Percentiles rank a stretch among this genome's conserved stretches.
Evolutionary conservation across 2,797 vertebrate species (phyloP).

Genomic region (Galagoides demidoff): DNA sequence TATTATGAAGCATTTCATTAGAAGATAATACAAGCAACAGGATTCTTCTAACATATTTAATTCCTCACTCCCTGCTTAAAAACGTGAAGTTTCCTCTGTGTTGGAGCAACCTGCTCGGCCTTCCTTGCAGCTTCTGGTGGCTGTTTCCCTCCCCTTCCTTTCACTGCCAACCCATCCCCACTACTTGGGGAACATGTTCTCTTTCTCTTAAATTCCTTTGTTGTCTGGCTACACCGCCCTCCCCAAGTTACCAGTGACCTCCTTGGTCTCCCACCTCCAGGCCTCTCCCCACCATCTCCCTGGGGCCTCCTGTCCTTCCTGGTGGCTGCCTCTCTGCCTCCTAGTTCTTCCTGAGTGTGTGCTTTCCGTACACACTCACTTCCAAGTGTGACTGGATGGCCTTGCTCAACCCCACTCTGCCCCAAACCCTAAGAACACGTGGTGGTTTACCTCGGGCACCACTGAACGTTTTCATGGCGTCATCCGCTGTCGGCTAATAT

Average conservation of each 20-base stretch:
- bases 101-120: background rate
- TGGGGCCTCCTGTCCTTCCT: background rate
- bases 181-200: background rate
- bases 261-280: background rate
- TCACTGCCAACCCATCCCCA: background rate
- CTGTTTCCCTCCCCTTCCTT: background rate
- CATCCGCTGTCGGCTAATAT: background rate
- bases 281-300: background rate
- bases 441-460: background rate
- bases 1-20: background rate
- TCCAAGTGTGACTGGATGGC: background rate
- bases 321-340: background rate
- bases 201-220: background rate
- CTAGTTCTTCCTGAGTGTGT: background rate
- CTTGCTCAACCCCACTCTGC: background rate
- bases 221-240: background rate
- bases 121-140: background rate
- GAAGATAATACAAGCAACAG: background rate
- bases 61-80: background rate
- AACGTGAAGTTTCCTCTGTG: background rate
- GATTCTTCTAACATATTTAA: background rate
- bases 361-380: background rate
- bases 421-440: background rate
- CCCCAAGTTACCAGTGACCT: background rate
- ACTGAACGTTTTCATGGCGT: background rate